Evolutionary conservation across 2,888 invertebrate genomes (phyloP).

Genomic region (Melanostoma mellinum): DNA sequence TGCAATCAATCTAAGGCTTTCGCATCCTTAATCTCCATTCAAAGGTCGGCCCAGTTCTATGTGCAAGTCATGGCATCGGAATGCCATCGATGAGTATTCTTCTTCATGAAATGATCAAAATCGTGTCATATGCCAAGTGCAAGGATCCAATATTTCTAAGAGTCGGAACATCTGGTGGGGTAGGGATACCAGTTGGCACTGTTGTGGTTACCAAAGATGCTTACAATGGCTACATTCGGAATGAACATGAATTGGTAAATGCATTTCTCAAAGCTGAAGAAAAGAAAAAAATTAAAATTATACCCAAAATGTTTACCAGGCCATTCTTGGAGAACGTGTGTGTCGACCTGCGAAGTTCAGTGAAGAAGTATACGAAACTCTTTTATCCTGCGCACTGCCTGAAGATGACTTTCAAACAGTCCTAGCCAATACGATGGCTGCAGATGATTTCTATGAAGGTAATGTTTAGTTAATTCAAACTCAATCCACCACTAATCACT

Average conservation of each 20-base stretch:
- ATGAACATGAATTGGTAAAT: conserved; percentile 90
- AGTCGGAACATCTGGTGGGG: conserved; percentile 95
- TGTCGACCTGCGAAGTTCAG: conserved; percentile 92
- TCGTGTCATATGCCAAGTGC: conserved; percentile 95
- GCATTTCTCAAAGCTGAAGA: no score
- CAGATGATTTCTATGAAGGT: conserved; percentile 92
- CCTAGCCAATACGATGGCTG: conserved; percentile 88
- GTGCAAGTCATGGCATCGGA: conserved; percentile 94
- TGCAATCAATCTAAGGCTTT: no score
- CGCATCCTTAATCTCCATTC: background rate
- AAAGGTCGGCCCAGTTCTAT: conserved; percentile 80
- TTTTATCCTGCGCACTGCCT: conserved; percentile 76
- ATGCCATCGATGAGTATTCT: conserved; percentile 97
- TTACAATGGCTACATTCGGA: conserved; percentile 92
- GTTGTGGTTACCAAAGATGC: conserved; percentile 96
- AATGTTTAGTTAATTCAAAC: background rate
- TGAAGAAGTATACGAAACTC: conserved; percentile 84
- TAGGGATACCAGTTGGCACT: conserved; percentile 95
- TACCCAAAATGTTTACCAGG: conserved; percentile 83
- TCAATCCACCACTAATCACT: conserved; percentile 26
- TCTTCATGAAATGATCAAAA: conserved; percentile 97
- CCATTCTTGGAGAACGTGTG: conserved; percentile 91
- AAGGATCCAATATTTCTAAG: conserved; percentile 95
- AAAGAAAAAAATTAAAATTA: background rate
- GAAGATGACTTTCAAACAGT: conserved; percentile 83